Evolutionary conservation across 1,140 invertebrate genomes (phyloP), one percentile per base, ranked within the genome.

Genomic region (Drosophila paulistorum): DNA sequence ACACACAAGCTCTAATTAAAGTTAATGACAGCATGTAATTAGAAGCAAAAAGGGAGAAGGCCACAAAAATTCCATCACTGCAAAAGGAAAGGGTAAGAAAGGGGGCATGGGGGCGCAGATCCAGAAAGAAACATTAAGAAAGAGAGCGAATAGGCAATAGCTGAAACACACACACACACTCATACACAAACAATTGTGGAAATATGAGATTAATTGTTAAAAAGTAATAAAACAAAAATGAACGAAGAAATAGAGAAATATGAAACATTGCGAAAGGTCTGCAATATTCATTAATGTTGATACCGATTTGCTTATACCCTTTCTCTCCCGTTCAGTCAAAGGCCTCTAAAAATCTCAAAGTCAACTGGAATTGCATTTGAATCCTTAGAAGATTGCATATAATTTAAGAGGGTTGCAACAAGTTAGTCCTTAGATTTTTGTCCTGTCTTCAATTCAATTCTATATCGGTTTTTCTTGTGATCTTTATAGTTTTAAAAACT

Each of bases 1-100:
- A 51, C 14, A 48, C 45, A 51, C 69, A 60, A 68, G 67, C 58
- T 86, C 74, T 77, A 84, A 85, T 85, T 84, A 67, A 77, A 77
- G 51, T 62, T 23, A 35, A 45, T 59, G 61, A 41, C 57, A 33
- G 33, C 10, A 17, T 57, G 74, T 66, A 76, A 76, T 68, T 77
- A 65, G 45, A 71, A 60, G 26, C 20, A 37, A 14, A 33, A 37
- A 23, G 20, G 26, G 20, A 61, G 65, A 14, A n/a, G 17, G 17
- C 37, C 54, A 17, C 54, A 51, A 55, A 57, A 55, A 37, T 14
- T 42, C 37, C 23, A 62, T 26, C 26, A 57, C 30, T 30, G 30
- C 30, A 48, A n/a, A 70, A 33, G 45, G 17, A 35, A 10, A 10
- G 35, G 7, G 9, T 0, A 1, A 17, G 20, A 20, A 20, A 17